Conservation (phyloP, 2,113 vertebrate genomes). For the Apteryx mantelli region DNA sequence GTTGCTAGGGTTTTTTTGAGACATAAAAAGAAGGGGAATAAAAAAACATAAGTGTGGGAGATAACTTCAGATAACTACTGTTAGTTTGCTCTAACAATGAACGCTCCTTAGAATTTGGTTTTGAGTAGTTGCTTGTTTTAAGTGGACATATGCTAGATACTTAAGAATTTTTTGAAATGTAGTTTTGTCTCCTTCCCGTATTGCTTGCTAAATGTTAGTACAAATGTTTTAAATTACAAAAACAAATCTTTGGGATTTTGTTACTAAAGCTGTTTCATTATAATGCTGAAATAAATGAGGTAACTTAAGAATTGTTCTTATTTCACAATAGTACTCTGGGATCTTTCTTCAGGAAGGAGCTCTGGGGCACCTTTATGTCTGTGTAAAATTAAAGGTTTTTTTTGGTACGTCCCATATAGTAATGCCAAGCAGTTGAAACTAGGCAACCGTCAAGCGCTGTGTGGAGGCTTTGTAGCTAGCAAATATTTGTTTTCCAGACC, state of each 20-base stretch:
- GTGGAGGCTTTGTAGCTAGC: background rate
- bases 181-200: background rate
- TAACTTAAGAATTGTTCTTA: background rate
- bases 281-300: background rate
- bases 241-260: background rate
- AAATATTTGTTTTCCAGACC: slow-evolving; percentile 54
- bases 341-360: background rate
- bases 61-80: fast-evolving
- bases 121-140: background rate
- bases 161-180: background rate
- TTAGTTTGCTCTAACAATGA: background rate
- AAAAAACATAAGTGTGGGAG: background rate
- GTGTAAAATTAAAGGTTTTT: background rate
- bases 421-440: background rate
- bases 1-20: background rate
- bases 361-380: background rate
- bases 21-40: background rate
- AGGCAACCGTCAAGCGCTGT: background rate
- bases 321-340: background rate
- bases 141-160: background rate
- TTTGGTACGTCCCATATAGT: background rate
- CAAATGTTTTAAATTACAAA: background rate
- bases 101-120: background rate
- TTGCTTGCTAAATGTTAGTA: background rate
- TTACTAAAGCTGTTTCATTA: background rate